These are phyloP conservation scores for Eulacestoma nigropectus DNA, from an alignment of 2,113 vertebrate species.

Conservation along the genomic window DNA sequence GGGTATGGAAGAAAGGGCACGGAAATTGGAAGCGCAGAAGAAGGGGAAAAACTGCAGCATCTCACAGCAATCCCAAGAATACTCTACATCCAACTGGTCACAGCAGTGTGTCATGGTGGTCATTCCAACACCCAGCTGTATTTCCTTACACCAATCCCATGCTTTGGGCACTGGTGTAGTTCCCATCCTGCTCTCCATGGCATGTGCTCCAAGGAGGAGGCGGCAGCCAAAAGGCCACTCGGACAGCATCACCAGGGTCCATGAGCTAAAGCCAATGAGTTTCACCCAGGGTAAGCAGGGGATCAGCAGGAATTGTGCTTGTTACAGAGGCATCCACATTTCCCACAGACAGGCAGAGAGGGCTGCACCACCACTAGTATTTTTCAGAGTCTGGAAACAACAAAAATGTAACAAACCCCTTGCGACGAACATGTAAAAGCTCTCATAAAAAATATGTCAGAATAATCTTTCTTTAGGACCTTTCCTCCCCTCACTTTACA, in stretches of 20 bases:
- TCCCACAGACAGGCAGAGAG: not conserved
- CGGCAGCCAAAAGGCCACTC: not conserved
- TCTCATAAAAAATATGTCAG: not conserved
- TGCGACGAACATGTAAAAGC: rapidly evolving
- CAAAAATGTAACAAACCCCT: not conserved
- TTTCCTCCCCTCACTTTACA: not conserved
- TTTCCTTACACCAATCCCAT: not conserved
- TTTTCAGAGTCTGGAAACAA: not conserved
- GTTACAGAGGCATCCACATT: not conserved
- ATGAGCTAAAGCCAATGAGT: not conserved
- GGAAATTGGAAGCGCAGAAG: not conserved
- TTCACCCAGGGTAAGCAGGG: not conserved
- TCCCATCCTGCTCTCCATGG: not conserved
- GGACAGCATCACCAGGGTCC: not conserved
- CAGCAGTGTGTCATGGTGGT: rapidly evolving
- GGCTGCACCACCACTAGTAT: not conserved
- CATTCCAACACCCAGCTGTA: not conserved
- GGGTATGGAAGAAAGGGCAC: not conserved
- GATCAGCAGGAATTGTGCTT: not conserved
- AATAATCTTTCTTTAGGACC: not conserved
- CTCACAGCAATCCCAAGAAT: not conserved
- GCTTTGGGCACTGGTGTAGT: not conserved
- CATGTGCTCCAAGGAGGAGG: not conserved
- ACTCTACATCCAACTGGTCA: rapidly evolving
- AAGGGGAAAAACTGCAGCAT: not conserved